Percentiles rank a stretch among this genome's conserved stretches.
Conservation (phyloP, 2,113 vertebrate genomes). For the Alectura lathami region DNA sequence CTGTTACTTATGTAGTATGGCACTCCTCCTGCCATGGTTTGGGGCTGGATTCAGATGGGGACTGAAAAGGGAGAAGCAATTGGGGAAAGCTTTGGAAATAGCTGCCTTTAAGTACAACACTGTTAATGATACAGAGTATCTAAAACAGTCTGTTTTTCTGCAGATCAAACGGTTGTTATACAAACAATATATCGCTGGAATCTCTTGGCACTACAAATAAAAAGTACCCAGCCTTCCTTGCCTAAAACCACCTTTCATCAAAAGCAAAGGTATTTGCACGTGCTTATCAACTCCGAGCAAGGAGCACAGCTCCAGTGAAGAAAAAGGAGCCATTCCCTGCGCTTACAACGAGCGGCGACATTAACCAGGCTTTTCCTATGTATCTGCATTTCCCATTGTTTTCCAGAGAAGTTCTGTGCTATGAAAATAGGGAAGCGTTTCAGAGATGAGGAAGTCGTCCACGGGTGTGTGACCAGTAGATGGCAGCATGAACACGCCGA, state of each 20-base stretch:
- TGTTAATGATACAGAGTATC: neutral
- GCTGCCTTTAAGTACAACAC: neutral
- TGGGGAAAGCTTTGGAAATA: neutral
- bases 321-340: neutral
- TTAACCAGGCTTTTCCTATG: neutral
- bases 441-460: neutral
- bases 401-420: neutral
- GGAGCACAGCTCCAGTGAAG: neutral
- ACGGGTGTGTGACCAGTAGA: slow-evolving; percentile 52
- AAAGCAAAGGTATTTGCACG: fast-evolving
- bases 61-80: neutral
- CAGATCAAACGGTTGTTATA: fast-evolving
- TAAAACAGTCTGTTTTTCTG: neutral
- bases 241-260: neutral
- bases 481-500: slow-evolving; percentile 75
- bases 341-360: fast-evolving
- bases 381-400: neutral
- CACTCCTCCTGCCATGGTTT: neutral
- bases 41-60: neutral
- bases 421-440: neutral
- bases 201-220: neutral
- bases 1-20: neutral
- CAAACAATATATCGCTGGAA: neutral
- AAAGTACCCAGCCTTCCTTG: neutral
- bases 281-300: neutral